Base-by-base conservation (phyloP, 2,113 vertebrate genomes). In the Pomatorhinus ruficollis region DNA sequence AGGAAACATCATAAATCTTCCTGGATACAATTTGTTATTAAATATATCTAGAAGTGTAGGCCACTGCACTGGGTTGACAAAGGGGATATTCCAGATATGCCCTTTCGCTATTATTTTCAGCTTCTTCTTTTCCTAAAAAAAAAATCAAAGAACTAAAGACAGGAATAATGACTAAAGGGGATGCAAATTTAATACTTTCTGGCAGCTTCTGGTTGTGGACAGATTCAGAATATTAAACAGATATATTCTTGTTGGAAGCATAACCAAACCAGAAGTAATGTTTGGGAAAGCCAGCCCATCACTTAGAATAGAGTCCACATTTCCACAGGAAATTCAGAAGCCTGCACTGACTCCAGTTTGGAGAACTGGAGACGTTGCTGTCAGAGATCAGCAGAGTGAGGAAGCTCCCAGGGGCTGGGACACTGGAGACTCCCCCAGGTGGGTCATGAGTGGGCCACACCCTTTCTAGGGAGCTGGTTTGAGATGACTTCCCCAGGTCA, bases 1-100 rank as follows among this genome's bases (percentile, higher is more conserved):
- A 95, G 44, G 66, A 89, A 57, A 15, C 5, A 1, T 92, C 79
- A 84, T 87, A 96, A 96, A 94, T 90, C 79, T 96, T 91, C 71
- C 42, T 64, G n/a, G 78, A 88, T 82, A 21, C 50, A 91, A 52
- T 33, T 63, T 84, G 44, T 63, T 82, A 64, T 72, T 96, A 87
- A 92, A 83, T 90, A 91, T 52, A 50, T 87, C 81, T 91, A 65
- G 57, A 93, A 81, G 4, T 65, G 14, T 52, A 87, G 76, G 47
- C n/a, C 45, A 31, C 20, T 56, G 27, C 45, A 31, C 20, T 56
- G 27, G 2, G 12, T 50, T 86, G 92, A 74, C 82, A 81, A 93
- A 93, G 45, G 47, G 68, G 21, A 76, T 78, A 83, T 80, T 89
- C 25, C 50, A 68, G 56, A 47, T 94, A 76, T 12, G 17, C 7